Conservation (phyloP, 2,888 invertebrate species). For the Serrognathus titanus region DNA sequence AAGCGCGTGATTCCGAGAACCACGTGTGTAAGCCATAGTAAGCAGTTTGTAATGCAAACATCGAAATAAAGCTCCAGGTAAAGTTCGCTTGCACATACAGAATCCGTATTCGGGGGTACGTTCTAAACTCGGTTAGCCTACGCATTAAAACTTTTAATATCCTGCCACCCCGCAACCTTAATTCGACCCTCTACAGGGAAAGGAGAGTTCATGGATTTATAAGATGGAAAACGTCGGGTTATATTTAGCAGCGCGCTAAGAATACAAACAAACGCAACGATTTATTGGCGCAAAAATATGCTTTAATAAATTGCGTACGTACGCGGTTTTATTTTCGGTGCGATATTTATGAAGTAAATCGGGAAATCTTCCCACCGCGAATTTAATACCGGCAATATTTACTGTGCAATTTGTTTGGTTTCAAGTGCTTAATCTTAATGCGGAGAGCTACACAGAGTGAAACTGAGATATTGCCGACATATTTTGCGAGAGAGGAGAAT, state of each 20-base stretch:
- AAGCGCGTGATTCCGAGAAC: conserved; percentile 20
- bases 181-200: neutral
- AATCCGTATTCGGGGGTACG: neutral
- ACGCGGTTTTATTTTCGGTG: too few relatives aligned
- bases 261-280: too few relatives aligned
- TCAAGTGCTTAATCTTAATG: conserved; percentile 3
- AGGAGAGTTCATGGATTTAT: too few relatives aligned
- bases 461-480: conserved; percentile 37
- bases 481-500: conserved; percentile 34
- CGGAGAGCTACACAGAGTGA: conserved; percentile 12
- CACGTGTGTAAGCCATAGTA: conserved; percentile 25
- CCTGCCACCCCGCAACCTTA: neutral
- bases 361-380: too few relatives aligned
- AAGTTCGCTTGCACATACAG: conserved; percentile 11
- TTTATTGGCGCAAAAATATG: too few relatives aligned
- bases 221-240: too few relatives aligned
- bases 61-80: conserved; percentile 25
- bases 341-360: too few relatives aligned
- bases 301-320: too few relatives aligned
- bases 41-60: conserved; percentile 32
- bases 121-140: neutral
- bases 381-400: neutral
- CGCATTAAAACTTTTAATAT: neutral
- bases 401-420: neutral
- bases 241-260: too few relatives aligned